Conservation (phyloP, 1,140 invertebrate species). For the Rhagoletis zephyria region DNA sequence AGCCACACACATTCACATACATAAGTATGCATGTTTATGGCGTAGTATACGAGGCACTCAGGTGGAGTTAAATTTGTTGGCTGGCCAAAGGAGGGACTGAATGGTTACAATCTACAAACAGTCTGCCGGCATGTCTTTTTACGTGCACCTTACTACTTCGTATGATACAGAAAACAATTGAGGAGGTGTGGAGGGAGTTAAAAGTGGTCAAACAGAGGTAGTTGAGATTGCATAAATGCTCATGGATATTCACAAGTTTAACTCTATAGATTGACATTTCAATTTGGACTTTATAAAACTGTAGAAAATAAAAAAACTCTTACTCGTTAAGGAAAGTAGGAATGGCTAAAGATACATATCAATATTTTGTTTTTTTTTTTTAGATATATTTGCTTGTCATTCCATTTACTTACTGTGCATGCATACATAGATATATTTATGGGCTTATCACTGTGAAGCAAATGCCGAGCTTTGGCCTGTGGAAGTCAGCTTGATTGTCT, state of each 20-base stretch:
- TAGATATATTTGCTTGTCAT: not conserved
- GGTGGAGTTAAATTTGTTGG: not conserved
- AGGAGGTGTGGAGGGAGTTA: not conserved
- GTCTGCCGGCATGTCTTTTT: not conserved
- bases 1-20: conserved; percentile 49
- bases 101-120: not conserved
- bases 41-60: not conserved
- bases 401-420: too few relatives aligned
- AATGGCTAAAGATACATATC: too few relatives aligned
- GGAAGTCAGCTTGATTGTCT: not conserved
- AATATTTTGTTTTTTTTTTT: too few relatives aligned
- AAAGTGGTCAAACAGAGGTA: not conserved
- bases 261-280: too few relatives aligned
- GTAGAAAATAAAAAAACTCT: too few relatives aligned
- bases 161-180: not conserved
- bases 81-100: not conserved
- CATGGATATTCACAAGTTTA: not conserved
- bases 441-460: too few relatives aligned
- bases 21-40: conserved; percentile 23
- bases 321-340: too few relatives aligned
- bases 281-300: too few relatives aligned
- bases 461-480: not conserved
- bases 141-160: not conserved
- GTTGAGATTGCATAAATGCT: not conserved
- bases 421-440: too few relatives aligned